Conservation (phyloP, 2,113 vertebrate species). For the Phoenicopterus ruber region DNA sequence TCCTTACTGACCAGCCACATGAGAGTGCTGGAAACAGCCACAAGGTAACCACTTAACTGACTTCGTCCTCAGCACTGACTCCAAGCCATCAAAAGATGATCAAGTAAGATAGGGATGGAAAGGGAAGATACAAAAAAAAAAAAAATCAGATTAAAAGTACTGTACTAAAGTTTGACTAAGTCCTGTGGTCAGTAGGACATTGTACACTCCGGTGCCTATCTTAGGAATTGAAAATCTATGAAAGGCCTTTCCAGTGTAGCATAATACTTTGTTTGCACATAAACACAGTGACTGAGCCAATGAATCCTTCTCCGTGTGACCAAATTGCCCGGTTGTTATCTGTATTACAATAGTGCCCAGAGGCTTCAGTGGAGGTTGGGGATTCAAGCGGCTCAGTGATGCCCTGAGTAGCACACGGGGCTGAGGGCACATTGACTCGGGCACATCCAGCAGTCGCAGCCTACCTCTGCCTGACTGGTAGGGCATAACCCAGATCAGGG, state of each 20-base stretch:
- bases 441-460: background rate
- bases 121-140: background rate
- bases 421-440: rapidly evolving
- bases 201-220: rapidly evolving
- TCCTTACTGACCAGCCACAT: background rate
- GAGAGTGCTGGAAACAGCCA: background rate
- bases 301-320: background rate
- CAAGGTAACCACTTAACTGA: background rate
- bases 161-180: background rate
- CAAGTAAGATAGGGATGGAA: background rate
- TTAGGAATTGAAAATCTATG: background rate
- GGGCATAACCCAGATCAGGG: background rate
- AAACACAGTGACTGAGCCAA: background rate
- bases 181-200: background rate
- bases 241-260: background rate
- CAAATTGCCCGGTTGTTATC: background rate
- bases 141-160: background rate
- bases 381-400: background rate
- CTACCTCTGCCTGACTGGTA: background rate
- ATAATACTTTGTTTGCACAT: background rate
- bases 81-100: background rate
- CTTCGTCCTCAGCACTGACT: background rate
- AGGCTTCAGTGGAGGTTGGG: background rate
- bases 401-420: background rate
- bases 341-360: background rate